Conservation (phyloP, 2,113 vertebrate species). For the Scortum barcoo region DNA sequence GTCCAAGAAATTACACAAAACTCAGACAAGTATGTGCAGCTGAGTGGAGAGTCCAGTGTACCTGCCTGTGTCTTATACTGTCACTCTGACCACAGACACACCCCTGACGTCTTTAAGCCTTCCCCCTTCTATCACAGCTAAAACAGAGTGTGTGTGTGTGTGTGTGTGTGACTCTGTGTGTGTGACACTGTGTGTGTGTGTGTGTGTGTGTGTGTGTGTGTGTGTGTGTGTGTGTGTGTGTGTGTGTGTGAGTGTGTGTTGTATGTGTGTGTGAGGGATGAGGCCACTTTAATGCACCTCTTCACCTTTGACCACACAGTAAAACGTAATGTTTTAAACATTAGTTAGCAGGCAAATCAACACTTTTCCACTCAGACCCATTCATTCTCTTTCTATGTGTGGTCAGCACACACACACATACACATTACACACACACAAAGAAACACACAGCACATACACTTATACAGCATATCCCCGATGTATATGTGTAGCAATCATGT, state of each 20-base stretch:
- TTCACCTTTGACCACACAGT: constrained; percentile 47
- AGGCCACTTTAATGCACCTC: constrained; percentile 35
- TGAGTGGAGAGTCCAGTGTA: constrained; percentile 63
- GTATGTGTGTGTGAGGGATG: constrained; percentile 2
- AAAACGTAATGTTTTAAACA: constrained; percentile 60
- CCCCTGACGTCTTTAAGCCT: constrained; percentile 61
- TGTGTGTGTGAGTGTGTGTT: constrained; percentile 9
- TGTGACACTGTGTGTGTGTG: constrained; percentile 1
- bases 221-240: constrained; percentile 7
- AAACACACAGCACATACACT: neutral
- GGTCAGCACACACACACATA: neutral
- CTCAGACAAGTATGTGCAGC: constrained; percentile 25
- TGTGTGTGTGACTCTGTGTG: constrained; percentile 19
- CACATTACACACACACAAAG: neutral
- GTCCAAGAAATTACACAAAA: constrained; percentile 21
- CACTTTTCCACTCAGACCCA: constrained; percentile 12
- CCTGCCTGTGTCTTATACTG: constrained; percentile 82
- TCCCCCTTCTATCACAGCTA: constrained; percentile 55
- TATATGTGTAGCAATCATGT: neutral
- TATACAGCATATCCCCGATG: neutral
- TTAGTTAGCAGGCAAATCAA: constrained; percentile 44
- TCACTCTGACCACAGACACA: constrained; percentile 76
- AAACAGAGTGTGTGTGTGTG: constrained; percentile 16
- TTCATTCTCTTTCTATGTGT: constrained; percentile 26
- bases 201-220: constrained; percentile 4